Base-by-base conservation (phyloP, 1,140 invertebrate species). In the Lasaia peninsularis region DNA sequence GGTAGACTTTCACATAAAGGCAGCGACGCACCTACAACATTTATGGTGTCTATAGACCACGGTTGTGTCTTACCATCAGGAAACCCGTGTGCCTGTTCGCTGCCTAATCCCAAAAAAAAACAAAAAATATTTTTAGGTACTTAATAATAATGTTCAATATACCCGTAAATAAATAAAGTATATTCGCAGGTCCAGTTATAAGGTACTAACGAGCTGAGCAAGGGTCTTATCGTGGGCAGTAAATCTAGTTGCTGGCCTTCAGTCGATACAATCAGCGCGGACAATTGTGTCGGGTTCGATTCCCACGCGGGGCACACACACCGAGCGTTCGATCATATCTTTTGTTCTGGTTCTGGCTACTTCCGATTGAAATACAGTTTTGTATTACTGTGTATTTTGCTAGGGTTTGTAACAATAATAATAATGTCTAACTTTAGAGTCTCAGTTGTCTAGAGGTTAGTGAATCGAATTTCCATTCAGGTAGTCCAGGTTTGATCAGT, bases 151-250 rank as follows among this genome's bases (percentile, higher is more conserved):
- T n/a, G n/a, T n/a, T n/a, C n/a, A n/a, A n/a, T n/a, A n/a, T n/a
- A n/a, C n/a, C n/a, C n/a, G n/a, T n/a, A n/a, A n/a, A n/a, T n/a
- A n/a, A n/a, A n/a, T n/a, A n/a, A n/a, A n/a, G n/a, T n/a, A n/a
- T n/a, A n/a, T n/a, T n/a, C n/a, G n/a, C n/a, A 7, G 24, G 31
- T 31, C 31, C 37, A 52, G 48, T 61, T 51, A 60, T 51, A 60
- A 51, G 40, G 8, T 58, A 55, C 65, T 71, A 75, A 72, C 65
- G 62, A 71, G 71, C 65, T 61, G 63, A 67, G 62, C 65, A 73
- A 73, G 65, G 67, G 71, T 67, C 55, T 72, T 71, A 66, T 58
- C 53, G 65, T 62, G 60, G 56, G 54, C 62, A 64, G 62, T 67
- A 67, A 65, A 72, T 72, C 70, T 69, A 60, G 60, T 58, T 56